A percentile compares a stretch with the other conserved stretches of the same genome.
phyloP scores from a whole-genome alignment of 2,113 vertebrate species.

The Myocastor coypus region DNA sequence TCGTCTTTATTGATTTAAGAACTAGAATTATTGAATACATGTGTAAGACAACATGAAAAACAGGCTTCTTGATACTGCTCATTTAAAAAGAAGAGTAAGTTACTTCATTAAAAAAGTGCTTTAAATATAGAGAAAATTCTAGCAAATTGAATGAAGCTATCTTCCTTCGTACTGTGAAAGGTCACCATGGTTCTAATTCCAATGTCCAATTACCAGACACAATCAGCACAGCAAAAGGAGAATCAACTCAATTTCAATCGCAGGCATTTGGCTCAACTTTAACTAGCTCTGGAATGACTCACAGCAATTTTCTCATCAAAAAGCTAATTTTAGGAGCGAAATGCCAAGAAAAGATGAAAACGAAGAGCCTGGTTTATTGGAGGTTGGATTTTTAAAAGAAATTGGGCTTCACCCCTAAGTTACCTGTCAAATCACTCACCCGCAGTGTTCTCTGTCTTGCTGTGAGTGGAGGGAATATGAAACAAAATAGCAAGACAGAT shows the following conservation, averaged over 20 bases:
- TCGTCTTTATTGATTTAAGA: conserved; percentile 55
- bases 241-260: conserved; percentile 60
- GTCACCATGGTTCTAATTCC: conserved; percentile 38
- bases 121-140: conserved; percentile 62
- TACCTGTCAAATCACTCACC: conserved; percentile 59
- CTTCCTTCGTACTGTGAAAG: conserved; percentile 9
- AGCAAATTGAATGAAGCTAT: conserved; percentile 42
- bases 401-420: conserved; percentile 45
- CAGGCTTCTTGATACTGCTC: conserved; percentile 2
- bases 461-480: conserved; percentile 58
- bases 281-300: conserved; percentile 69
- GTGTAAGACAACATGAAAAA: not conserved
- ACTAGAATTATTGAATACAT: conserved; percentile 12
- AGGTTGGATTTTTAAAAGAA: conserved; percentile 31
- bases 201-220: conserved; percentile 50
- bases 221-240: conserved; percentile 6
- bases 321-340: conserved; percentile 77
- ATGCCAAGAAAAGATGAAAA: conserved; percentile 83
- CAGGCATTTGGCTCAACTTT: conserved; percentile 60
- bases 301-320: conserved; percentile 76
- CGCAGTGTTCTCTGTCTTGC: conserved; percentile 46
- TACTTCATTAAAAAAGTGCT: conserved; percentile 64
- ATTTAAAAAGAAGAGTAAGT: conserved; percentile 65
- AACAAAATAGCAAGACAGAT: conserved; percentile 37
- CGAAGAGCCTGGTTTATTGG: conserved; percentile 69